A percentile compares a stretch with the other conserved stretches of the same genome.
Conservation (phyloP, 2,797 vertebrate genomes). For the Darevskia mixta region DNA sequence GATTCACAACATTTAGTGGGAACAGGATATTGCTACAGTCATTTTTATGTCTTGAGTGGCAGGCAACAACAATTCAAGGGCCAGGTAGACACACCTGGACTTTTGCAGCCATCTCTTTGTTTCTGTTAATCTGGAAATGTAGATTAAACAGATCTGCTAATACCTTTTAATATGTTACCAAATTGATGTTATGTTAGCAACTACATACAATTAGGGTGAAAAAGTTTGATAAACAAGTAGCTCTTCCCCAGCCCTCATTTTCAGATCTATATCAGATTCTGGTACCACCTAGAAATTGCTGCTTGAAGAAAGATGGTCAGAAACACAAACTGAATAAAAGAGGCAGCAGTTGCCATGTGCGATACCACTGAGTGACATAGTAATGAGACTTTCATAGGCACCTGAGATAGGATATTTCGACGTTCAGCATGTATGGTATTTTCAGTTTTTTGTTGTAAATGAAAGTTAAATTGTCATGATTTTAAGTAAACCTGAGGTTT, state of each 20-base stretch:
- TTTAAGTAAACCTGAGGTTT: constrained; percentile 65
- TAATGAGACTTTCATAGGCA: constrained; percentile 43
- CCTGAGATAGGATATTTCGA: constrained; percentile 41
- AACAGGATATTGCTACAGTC: not conserved
- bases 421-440: constrained; percentile 35
- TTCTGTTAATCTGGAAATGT: constrained; percentile 62
- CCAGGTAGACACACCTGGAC: not conserved
- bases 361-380: constrained; percentile 46
- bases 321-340: constrained; percentile 24
- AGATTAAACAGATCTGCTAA: constrained; percentile 68
- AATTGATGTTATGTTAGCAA: constrained; percentile 51
- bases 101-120: constrained; percentile 65
- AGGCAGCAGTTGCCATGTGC: constrained; percentile 36
- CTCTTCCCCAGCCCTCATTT: constrained; percentile 43
- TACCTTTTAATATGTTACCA: not conserved
- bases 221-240: constrained; percentile 56
- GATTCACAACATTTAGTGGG: constrained; percentile 21
- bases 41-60: constrained; percentile 10
- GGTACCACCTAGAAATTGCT: constrained; percentile 50
- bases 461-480: constrained; percentile 56
- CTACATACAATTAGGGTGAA: constrained; percentile 53
- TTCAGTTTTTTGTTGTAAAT: constrained; percentile 26
- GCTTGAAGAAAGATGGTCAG: constrained; percentile 58
- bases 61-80: not conserved
- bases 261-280: constrained; percentile 49